Conservation (phyloP, 2,888 invertebrate species). For the Uropetala carovei region DNA sequence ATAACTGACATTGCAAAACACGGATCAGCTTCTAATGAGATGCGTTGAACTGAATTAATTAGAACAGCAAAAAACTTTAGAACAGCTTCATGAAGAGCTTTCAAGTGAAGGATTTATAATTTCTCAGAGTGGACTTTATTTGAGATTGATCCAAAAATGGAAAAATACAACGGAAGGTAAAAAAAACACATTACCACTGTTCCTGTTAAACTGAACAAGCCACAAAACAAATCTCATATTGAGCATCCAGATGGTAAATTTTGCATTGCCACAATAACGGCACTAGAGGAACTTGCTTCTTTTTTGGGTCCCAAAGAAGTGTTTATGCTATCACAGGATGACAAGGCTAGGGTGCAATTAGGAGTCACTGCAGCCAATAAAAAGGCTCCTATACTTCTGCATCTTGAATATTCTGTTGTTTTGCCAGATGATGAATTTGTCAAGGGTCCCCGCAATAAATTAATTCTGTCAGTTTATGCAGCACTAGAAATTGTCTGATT, state of each 20-base stretch:
- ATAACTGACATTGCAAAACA: too few relatives aligned
- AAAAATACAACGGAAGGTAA: too few relatives aligned
- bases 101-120: too few relatives aligned
- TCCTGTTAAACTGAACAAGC: neutral
- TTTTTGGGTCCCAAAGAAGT: neutral
- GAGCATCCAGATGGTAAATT: neutral
- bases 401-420: neutral
- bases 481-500: too few relatives aligned
- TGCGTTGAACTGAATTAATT: too few relatives aligned
- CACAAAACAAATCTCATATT: neutral
- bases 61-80: too few relatives aligned
- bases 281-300: neutral
- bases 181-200: neutral
- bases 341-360: neutral
- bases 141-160: too few relatives aligned
- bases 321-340: neutral
- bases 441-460: neutral
- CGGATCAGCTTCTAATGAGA: too few relatives aligned
- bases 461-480: neutral
- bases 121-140: too few relatives aligned
- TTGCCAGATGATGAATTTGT: neutral
- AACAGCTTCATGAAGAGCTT: too few relatives aligned
- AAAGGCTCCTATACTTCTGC: neutral
- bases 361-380: neutral
- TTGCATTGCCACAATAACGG: neutral